Evolutionary conservation across 1,140 invertebrate genomes (phyloP), one percentile per base, ranked within the genome.

Genomic region (Drosophila mauritiana): DNA sequence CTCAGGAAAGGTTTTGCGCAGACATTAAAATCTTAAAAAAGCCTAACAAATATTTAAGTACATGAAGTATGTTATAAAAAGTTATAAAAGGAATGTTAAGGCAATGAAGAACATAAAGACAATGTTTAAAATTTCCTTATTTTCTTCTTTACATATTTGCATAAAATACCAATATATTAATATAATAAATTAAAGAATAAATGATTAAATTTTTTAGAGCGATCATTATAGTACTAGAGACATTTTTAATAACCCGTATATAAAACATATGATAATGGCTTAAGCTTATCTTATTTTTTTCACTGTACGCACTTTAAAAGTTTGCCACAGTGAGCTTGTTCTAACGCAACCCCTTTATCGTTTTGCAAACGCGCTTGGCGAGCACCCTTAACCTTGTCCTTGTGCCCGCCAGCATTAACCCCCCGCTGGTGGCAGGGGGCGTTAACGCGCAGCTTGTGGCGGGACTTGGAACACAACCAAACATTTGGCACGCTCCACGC

Each of bases 401-500:
- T 68, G 45, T 13, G 12, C n/a, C 51, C 10, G 36, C 20, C 15
- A 7, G 11, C 54, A 11, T 15, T 48, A 49, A 42, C n/a, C 46
- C 31, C 31, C 22, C 45, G 5, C 31, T 1, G 15, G 3, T 27
- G 43, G 17, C 22, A 12, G 37, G 25, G 25, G 43, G 36, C 46
- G 46, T 43, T 56, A 72, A 54, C 46, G 43, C 46, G 39, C 17
- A 40, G 75, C 56, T 49, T 61, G 20, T 64, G 64, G 76, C 56
- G 48, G 48, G 43, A 36, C 49, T 67, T 61, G 72, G 51, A 64
- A 73, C 67, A 80, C 83, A 90, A 80, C 84, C 80, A 84, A 90
- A 90, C 85, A 90, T 90, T 89, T 89, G 84, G 84, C 84, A 90
- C 77, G 80, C 85, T 80, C 48, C 73, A 80, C 49, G 69, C 51